These are phyloP conservation scores for Orcinus orca DNA, from an alignment of 2,113 vertebrate species.

Conservation along the genomic window DNA sequence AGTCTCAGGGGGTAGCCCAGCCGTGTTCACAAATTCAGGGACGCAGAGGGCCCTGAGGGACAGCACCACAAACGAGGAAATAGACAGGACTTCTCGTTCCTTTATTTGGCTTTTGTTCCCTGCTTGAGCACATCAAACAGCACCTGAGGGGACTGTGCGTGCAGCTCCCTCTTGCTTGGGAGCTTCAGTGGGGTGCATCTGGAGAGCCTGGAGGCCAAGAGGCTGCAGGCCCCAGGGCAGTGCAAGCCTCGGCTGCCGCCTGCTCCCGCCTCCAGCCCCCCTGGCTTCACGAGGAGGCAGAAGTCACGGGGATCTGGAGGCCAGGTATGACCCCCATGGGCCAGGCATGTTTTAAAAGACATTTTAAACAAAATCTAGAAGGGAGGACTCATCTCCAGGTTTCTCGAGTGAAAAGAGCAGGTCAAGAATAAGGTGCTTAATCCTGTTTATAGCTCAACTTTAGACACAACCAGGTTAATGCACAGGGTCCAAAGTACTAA, in stretches of 20 bases:
- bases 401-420: background rate
- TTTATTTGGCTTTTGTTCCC: background rate
- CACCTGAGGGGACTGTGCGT: background rate
- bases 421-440: background rate
- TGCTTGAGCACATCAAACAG: background rate
- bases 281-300: background rate
- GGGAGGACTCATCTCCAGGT: background rate
- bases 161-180: conserved; percentile 47
- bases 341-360: background rate
- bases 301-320: background rate
- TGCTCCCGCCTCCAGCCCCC: background rate
- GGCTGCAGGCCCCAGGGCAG: background rate
- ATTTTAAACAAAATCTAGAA: background rate
- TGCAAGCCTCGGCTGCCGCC: background rate
- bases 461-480: background rate
- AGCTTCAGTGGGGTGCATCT: conserved; percentile 85
- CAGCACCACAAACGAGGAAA: background rate
- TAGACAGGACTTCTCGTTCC: background rate
- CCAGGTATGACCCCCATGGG: background rate
- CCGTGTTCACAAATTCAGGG: background rate
- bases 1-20: background rate
- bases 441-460: background rate
- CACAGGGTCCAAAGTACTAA: background rate
- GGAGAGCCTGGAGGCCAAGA: conserved; percentile 81
- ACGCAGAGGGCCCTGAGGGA: background rate